phyloP scores from a whole-genome alignment of 2,797 vertebrate genomes.

The Macropodus opercularis region DNA sequence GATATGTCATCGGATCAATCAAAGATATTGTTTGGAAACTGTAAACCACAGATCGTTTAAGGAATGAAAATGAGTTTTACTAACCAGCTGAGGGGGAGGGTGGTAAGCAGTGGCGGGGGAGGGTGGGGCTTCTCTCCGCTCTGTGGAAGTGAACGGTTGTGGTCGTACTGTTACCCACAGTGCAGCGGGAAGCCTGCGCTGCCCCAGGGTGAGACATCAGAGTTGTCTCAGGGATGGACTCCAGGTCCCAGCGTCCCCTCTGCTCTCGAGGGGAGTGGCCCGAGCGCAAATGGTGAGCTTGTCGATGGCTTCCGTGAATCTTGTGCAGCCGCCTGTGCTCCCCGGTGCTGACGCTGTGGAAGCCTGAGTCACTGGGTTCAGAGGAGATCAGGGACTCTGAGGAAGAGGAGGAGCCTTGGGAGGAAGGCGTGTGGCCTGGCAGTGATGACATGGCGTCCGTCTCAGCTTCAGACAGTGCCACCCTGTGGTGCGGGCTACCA shows the following conservation, averaged over 20 bases:
- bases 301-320: constrained; percentile 59
- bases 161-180: constrained; percentile 74
- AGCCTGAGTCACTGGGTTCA: constrained; percentile 75
- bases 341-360: constrained; percentile 75
- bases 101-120: constrained; percentile 62
- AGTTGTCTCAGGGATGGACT: constrained; percentile 76
- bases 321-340: constrained; percentile 73
- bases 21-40: too few species aligned
- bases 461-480: constrained; percentile 67
- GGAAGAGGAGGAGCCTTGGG: constrained; percentile 73
- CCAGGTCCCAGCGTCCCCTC: constrained; percentile 78
- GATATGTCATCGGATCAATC: too few species aligned
- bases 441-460: constrained; percentile 67
- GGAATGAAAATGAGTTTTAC: constrained; percentile 8
- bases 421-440: constrained; percentile 72
- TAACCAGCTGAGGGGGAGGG: constrained; percentile 55
- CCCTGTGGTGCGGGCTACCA: constrained; percentile 59
- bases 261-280: constrained; percentile 71
- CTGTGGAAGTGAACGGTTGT: constrained; percentile 75
- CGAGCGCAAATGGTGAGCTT: constrained; percentile 48
- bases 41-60: neutral
- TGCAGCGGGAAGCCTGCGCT: constrained; percentile 59
- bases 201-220: constrained; percentile 43
- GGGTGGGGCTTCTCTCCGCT: constrained; percentile 73
- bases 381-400: constrained; percentile 72